Base-by-base conservation (phyloP, 2,888 invertebrate genomes). In the Troides aeacus region DNA sequence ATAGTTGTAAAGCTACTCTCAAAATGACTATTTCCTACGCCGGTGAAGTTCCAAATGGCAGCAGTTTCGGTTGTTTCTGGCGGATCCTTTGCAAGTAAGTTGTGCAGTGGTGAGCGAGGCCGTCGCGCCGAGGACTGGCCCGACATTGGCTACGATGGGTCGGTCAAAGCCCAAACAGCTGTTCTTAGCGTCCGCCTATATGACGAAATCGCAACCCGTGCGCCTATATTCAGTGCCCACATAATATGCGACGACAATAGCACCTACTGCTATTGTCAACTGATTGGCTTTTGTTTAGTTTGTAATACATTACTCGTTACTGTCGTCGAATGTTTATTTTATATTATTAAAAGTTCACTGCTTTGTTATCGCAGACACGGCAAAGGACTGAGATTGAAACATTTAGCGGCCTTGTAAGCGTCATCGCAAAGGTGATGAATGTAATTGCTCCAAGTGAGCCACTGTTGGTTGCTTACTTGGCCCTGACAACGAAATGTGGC, bases 1-100 rank as follows among this genome's bases (percentile, higher is more conserved):
- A 82, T 83, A 83, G 86, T 85, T 83, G 78, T 82, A 81, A 82
- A 84, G 79, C 77, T 81, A 78, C 80, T 83, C 79, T 81, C 85
- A 83, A 84, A 84, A 97, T 97, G 97, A 97, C 97, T 83, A 95
- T 97, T 84, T 97, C 97, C 71, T 97, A 97, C 93, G 96, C 97
- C 80, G 96, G 97, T 83, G 96, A 97, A 90, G 97, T 97, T 82
- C 97, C 97, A 77, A 97, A 97, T 89, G 97, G 97, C 85, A 97
- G 97, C 93, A 96, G 96, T 92, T 97, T 97, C 85, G 97, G 97
- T 85, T 97, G 97, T 91, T 97, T 97, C 93, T 97, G 97, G 97
- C 95, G 96, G 93, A 97, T 97, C 87, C 94, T 97, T 81, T 94
- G 95, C 94, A 97, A 96, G 97, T 97, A 93, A 96, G 96, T 90